Conservation (phyloP, 2,888 invertebrate genomes). For the Crocallis elinguaria region DNA sequence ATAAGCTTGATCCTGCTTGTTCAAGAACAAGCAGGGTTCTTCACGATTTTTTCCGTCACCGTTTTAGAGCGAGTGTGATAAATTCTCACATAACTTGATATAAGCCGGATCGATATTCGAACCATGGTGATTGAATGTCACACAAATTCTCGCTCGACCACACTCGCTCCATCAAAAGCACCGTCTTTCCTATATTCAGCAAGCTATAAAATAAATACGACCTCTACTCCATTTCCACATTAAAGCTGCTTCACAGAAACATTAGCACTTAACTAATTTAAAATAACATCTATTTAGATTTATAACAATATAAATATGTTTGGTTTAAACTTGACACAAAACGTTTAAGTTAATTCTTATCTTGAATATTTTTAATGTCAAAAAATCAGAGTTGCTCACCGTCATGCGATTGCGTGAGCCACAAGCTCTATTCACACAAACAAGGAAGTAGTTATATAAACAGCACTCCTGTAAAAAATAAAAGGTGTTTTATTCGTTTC, state of each 20-base stretch:
- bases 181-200: no score
- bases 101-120: no score
- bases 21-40: no score
- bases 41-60: no score
- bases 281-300: constrained; percentile 23
- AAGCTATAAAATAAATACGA: no score
- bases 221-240: neutral
- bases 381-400: constrained; percentile 48
- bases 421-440: constrained; percentile 48
- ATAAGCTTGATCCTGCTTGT: no score
- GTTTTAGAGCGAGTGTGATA: no score
- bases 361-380: constrained; percentile 48
- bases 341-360: constrained; percentile 47
- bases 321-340: constrained; percentile 50
- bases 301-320: constrained; percentile 35
- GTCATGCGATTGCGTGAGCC: constrained; percentile 73
- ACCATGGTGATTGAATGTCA: no score
- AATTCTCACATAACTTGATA: no score
- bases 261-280: constrained; percentile 4
- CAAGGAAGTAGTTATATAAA: constrained; percentile 42
- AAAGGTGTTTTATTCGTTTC: constrained; percentile 23
- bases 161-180: no score
- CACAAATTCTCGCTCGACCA: no score
- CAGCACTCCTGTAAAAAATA: constrained; percentile 26
- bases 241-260: neutral